phyloP scores from a whole-genome alignment of 1,140 invertebrate species.

The Vollenhovia emeryi region DNA sequence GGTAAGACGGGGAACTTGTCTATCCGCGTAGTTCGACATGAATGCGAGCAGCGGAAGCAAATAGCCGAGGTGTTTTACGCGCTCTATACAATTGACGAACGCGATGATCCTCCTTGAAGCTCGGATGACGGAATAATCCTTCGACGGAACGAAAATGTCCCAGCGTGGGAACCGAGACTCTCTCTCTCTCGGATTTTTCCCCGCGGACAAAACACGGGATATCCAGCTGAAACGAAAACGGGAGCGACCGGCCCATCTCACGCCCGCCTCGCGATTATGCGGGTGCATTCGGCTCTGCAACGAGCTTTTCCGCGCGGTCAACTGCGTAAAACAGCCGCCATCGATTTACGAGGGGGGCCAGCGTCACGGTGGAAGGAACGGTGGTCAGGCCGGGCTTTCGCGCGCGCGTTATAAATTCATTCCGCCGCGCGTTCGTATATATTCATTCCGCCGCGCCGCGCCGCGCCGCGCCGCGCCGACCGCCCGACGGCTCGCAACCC shows the following conservation, averaged over 20 bases:
- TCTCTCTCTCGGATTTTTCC: conserved; percentile 18
- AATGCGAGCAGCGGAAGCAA: neutral
- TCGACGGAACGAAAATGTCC: neutral
- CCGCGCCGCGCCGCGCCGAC: neutral
- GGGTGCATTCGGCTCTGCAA: conserved; percentile 15
- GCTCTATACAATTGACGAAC: neutral
- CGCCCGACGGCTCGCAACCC: too few relatives aligned
- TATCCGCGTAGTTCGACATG: neutral
- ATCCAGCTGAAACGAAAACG: conserved; percentile 1
- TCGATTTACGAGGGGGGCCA: conserved; percentile 38
- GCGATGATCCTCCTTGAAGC: conserved; percentile 22
- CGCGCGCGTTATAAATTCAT: conserved; percentile 55
- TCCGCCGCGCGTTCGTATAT: conserved; percentile 23
- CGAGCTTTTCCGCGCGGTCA: conserved; percentile 49
- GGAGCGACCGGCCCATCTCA: neutral
- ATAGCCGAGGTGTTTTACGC: neutral
- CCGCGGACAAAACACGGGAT: neutral
- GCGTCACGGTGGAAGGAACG: conserved; percentile 45
- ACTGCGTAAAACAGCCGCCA: conserved; percentile 53
- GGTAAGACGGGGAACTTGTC: neutral
- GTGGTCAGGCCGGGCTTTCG: conserved; percentile 28
- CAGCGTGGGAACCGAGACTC: conserved; percentile 15
- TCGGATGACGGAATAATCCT: neutral
- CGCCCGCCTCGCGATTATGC: conserved; percentile 28
- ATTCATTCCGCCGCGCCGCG: conserved; percentile 31